Conservation (phyloP, 2,113 vertebrate species). For the Puffinus mauretanicus region DNA sequence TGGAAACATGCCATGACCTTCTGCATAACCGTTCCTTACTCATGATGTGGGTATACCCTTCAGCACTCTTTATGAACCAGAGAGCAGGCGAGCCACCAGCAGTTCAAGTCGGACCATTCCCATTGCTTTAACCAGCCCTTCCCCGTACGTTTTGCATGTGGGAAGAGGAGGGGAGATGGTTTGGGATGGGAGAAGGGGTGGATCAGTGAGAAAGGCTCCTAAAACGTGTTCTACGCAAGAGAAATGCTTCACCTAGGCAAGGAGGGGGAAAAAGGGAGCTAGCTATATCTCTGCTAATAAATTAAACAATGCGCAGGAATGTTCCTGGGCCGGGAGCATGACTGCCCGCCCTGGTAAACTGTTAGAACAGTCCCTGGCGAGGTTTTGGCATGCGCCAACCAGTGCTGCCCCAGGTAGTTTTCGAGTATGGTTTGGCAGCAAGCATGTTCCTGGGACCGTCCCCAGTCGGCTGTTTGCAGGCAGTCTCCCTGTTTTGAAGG, state of each 20-base stretch:
- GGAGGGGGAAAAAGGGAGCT: neutral
- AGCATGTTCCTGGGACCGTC: neutral
- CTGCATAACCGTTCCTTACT: neutral
- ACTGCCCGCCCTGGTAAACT: neutral
- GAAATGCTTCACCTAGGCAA: neutral
- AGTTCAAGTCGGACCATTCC: neutral
- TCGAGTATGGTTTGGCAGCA: neutral
- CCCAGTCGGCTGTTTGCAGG: neutral
- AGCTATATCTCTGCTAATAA: neutral
- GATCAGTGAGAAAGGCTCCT: neutral
- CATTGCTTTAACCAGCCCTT: neutral
- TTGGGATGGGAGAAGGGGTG: neutral
- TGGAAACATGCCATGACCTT: neutral
- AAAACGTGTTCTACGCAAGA: neutral
- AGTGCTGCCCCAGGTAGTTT: neutral
- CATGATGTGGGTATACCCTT: neutral
- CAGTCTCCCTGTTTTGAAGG: conserved; percentile 35
- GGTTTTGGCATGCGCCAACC: neutral
- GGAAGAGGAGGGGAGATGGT: neutral
- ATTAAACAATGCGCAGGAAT: neutral
- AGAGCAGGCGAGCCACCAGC: neutral
- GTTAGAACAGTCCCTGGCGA: neutral
- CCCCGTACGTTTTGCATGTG: neutral
- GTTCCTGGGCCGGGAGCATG: neutral
- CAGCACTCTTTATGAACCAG: neutral